Evolutionary conservation across 2,113 vertebrate species (phyloP).

Genomic region (Plestiodon gilberti): DNA sequence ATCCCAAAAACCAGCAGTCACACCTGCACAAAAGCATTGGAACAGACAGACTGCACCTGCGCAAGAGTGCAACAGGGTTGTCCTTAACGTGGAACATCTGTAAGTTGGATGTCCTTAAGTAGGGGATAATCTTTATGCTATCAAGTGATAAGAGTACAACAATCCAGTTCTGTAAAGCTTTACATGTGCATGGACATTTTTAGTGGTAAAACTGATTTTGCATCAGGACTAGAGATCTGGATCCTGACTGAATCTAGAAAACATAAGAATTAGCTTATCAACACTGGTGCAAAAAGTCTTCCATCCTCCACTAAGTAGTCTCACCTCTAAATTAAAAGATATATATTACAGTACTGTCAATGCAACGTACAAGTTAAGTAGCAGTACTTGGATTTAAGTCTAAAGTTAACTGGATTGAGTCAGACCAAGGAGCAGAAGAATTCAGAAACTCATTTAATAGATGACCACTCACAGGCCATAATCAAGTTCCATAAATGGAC

Average conservation of each 20-base stretch:
- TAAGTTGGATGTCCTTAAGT: no score
- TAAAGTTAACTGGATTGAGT: neutral
- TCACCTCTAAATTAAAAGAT: neutral
- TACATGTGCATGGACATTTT: neutral
- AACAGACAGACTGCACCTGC: no score
- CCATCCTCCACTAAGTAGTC: neutral
- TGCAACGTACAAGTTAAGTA: neutral
- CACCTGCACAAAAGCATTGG: no score
- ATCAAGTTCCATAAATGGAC: neutral
- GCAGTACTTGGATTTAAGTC: neutral
- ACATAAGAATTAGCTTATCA: neutral
- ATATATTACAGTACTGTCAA: neutral
- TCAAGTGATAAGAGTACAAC: neutral
- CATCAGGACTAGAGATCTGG: constrained; percentile 21
- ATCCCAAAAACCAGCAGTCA: no score
- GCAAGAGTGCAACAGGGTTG: no score
- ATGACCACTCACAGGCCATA: neutral
- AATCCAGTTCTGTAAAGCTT: neutral
- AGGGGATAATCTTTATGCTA: no score
- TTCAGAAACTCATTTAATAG: constrained; percentile 19
- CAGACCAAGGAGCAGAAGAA: neutral
- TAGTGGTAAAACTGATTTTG: neutral
- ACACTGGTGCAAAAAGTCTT: neutral
- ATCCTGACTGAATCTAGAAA: neutral
- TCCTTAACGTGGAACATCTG: no score